Conservation (phyloP, 2,888 invertebrate species). For the Tetragnatha montana region DNA sequence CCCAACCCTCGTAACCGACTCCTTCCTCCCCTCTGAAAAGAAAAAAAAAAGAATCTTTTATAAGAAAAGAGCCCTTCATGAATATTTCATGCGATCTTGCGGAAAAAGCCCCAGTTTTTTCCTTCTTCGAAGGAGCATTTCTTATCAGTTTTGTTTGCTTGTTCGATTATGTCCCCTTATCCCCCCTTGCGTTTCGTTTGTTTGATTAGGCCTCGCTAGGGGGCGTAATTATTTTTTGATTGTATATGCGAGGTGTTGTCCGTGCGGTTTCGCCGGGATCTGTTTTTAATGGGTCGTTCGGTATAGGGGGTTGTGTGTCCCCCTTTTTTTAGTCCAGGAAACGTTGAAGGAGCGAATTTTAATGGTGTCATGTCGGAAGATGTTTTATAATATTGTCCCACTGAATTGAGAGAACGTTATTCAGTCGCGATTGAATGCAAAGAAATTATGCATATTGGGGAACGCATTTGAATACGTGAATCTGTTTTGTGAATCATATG, state of each 20-base stretch:
- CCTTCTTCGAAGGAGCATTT: background rate
- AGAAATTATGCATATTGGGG: background rate
- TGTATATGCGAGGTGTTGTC: slow-evolving; percentile 17
- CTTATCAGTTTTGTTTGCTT: slow-evolving; percentile 35
- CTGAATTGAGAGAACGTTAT: no score
- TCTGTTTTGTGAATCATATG: no score
- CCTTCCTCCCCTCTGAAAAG: background rate
- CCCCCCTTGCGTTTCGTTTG: background rate
- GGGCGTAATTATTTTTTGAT: slow-evolving; percentile 61
- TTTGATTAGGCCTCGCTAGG: slow-evolving; percentile 22
- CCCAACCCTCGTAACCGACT: background rate
- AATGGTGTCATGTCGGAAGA: background rate
- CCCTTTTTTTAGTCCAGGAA: background rate
- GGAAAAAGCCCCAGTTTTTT: slow-evolving; percentile 47
- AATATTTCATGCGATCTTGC: slow-evolving; percentile 59
- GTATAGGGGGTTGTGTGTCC: background rate
- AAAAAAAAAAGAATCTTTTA: slow-evolving; percentile 31
- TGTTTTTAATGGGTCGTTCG: slow-evolving; percentile 21
- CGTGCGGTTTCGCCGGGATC: slow-evolving; percentile 21
- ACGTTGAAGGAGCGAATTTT: background rate
- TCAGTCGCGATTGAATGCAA: background rate
- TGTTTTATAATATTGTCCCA: no score
- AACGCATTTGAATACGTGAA: background rate
- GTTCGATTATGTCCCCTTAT: background rate
- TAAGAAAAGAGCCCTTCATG: slow-evolving; percentile 63